phyloP scores from a whole-genome alignment of 2,113 vertebrate species.

The Sceloporus tristichus region DNA sequence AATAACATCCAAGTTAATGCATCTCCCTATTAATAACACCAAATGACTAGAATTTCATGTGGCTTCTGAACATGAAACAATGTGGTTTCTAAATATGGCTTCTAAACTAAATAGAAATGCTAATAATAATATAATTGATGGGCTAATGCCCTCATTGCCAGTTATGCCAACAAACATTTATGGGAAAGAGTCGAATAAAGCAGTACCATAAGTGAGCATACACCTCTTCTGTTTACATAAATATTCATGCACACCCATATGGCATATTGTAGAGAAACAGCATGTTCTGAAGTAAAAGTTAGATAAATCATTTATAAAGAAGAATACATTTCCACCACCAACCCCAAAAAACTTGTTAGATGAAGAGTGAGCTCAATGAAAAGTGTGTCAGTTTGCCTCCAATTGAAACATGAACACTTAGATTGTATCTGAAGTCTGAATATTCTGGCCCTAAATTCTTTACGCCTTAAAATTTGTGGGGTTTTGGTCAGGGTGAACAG shows the following conservation, averaged over 20 bases:
- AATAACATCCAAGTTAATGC: background rate
- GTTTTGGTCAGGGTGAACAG: too few relatives aligned
- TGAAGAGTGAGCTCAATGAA: background rate
- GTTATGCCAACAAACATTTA: background rate
- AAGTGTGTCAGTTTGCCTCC: background rate
- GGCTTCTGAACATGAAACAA: background rate
- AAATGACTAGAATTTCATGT: background rate
- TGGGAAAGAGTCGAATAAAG: background rate
- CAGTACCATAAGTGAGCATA: background rate
- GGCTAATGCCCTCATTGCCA: slow-evolving; percentile 2
- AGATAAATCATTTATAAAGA: background rate
- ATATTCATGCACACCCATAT: slow-evolving; percentile 9
- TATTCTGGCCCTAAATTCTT: too few relatives aligned
- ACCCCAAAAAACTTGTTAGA: background rate
- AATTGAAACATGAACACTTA: background rate
- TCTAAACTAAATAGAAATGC: background rate
- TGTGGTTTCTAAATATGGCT: slow-evolving; percentile 6
- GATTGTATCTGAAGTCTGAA: background rate
- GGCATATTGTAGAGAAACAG: slow-evolving; percentile 5
- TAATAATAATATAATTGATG: slow-evolving; percentile 4
- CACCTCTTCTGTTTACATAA: background rate
- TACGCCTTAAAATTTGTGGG: too few relatives aligned
- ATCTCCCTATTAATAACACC: slow-evolving; percentile 2
- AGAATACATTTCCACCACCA: background rate
- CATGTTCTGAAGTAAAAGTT: background rate